Percentiles rank a stretch among this genome's conserved stretches.
These are phyloP conservation scores for Leptoteleia sp. DNA, from an alignment of 1,140 invertebrate genomes.

Conservation along the genomic window DNA sequence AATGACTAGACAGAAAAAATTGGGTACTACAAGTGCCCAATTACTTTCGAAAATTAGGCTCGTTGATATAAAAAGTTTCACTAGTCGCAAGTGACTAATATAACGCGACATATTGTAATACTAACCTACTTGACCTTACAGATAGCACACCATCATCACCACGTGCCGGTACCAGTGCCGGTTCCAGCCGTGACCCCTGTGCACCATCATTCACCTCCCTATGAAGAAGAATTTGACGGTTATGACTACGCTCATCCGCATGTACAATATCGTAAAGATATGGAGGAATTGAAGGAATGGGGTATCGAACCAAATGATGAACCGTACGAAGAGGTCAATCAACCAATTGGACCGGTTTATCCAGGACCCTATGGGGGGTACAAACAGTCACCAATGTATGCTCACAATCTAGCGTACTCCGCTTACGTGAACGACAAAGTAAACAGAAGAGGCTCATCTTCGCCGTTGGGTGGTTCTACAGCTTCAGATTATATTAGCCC, in stretches of 20 bases:
- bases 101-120: slow-evolving; percentile 26
- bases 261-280: slow-evolving; percentile 77
- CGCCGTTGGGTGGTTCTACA: slow-evolving; percentile 1
- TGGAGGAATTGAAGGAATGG: slow-evolving; percentile 79
- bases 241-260: slow-evolving; percentile 77
- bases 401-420: slow-evolving; percentile 75
- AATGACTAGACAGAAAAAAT: no score
- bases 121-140: slow-evolving; percentile 68
- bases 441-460: slow-evolving; percentile 21
- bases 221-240: slow-evolving; percentile 74
- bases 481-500: slow-evolving; percentile 18
- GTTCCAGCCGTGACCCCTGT: slow-evolving; percentile 69
- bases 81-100: slow-evolving; percentile 28
- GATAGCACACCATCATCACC: slow-evolving; percentile 83
- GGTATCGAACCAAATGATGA: slow-evolving; percentile 77
- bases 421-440: slow-evolving; percentile 71
- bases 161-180: slow-evolving; percentile 81
- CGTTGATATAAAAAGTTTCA: slow-evolving; percentile 26
- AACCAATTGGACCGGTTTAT: slow-evolving; percentile 61
- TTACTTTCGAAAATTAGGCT: slow-evolving; percentile 13
- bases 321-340: slow-evolving; percentile 67
- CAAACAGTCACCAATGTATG: slow-evolving; percentile 61
- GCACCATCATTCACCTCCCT: slow-evolving; percentile 63
- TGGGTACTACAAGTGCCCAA: no score
- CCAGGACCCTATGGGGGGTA: slow-evolving; percentile 60